Percentiles rank a stretch among this genome's conserved stretches.
phyloP scores from a whole-genome alignment of 2,888 invertebrate genomes.

The Zygothrica quintamaculata region DNA sequence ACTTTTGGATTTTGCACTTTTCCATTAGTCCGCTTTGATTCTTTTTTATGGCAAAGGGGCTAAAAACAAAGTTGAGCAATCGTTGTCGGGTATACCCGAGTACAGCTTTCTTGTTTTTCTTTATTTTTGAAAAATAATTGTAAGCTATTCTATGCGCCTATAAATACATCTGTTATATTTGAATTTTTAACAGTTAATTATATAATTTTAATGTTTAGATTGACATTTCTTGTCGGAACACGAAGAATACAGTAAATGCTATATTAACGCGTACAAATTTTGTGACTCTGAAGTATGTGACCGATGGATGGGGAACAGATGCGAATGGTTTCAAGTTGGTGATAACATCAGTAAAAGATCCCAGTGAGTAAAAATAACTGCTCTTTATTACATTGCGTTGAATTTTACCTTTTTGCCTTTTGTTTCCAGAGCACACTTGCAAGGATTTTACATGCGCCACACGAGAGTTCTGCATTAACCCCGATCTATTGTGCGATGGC shows the following conservation, averaged over 20 bases:
- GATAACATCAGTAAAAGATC: constrained; percentile 97
- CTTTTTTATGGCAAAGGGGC: no score
- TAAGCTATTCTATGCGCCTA: no score
- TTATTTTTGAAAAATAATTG: no score
- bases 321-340: constrained; percentile 96
- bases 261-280: constrained; percentile 96
- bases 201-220: constrained; percentile 87
- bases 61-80: no score
- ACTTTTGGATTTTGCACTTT: no score
- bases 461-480: constrained; percentile 96
- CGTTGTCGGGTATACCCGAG: background rate
- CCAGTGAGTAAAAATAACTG: constrained; percentile 89
- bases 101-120: no score
- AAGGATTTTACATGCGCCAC: constrained; percentile 94
- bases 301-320: constrained; percentile 96
- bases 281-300: constrained; percentile 96
- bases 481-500: constrained; percentile 95
- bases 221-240: constrained; percentile 95
- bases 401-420: background rate
- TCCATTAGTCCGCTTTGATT: no score
- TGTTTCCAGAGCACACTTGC: constrained; percentile 91
- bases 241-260: constrained; percentile 93
- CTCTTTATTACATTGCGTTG: background rate
- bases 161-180: no score
- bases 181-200: constrained; percentile 3